Evolutionary conservation across 2,113 vertebrate species (phyloP).

Genomic region (Gallinago undulata): DNA sequence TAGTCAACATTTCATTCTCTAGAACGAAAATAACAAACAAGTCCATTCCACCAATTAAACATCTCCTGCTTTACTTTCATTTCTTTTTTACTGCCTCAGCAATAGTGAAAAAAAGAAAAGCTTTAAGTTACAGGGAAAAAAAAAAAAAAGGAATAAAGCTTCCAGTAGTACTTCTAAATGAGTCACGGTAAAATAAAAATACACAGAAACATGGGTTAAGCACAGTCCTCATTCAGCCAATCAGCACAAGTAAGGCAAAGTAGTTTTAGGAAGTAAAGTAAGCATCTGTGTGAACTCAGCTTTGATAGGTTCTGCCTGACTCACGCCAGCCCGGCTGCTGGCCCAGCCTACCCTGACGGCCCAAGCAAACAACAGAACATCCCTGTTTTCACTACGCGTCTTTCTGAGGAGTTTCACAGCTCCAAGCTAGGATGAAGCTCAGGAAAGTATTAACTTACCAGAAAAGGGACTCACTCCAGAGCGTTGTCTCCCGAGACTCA

Average conservation of each 20-base stretch:
- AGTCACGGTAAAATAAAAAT: background rate
- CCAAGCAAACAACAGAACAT: background rate
- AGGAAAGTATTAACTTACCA: background rate
- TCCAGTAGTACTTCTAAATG: background rate
- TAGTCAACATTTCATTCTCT: background rate
- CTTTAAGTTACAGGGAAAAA: background rate
- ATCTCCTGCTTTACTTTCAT: background rate
- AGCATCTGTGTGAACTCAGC: background rate
- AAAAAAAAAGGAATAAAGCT: background rate
- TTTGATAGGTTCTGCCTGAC: background rate
- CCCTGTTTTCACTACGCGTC: background rate
- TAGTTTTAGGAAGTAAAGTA: background rate
- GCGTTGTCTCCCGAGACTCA: accelerated
- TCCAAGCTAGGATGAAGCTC: accelerated
- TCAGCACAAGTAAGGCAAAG: background rate
- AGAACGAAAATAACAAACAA: background rate
- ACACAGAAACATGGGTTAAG: background rate
- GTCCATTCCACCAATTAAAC: background rate
- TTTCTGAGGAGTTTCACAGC: background rate
- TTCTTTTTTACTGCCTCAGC: background rate
- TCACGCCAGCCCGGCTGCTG: background rate
- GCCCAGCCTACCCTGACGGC: accelerated
- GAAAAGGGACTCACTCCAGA: accelerated
- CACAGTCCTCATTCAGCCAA: background rate
- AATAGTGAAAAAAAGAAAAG: background rate